phyloP scores from a whole-genome alignment of 1,140 invertebrate genomes.

The Caenorhabditis brenneri region DNA sequence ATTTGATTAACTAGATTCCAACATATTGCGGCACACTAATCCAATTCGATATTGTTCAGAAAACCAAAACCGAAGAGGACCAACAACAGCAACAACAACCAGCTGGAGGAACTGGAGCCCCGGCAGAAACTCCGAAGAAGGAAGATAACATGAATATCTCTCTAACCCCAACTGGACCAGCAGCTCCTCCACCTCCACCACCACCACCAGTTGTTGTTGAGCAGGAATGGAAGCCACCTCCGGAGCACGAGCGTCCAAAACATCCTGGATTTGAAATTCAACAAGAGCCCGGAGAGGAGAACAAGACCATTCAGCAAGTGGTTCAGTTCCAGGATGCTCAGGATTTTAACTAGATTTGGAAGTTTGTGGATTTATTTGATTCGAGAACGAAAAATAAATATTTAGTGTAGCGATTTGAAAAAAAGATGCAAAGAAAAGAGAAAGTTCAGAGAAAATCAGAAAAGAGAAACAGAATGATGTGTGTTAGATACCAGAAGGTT shows the following conservation, averaged over 20 bases:
- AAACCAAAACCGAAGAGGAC: not conserved
- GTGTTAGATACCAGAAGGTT: conserved; percentile 6
- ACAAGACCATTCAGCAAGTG: conserved; percentile 18
- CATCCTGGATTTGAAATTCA: conserved; percentile 8
- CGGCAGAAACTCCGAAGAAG: not conserved
- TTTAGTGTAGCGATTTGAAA: too few species aligned
- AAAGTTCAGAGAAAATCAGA: not conserved
- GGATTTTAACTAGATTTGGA: not conserved
- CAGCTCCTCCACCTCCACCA: not conserved
- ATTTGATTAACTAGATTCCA: too few species aligned
- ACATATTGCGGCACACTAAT: too few species aligned
- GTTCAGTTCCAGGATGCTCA: conserved; percentile 1
- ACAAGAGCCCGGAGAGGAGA: not conserved
- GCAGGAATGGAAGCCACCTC: conserved; percentile 7
- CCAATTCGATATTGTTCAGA: not conserved
- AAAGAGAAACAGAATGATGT: not conserved
- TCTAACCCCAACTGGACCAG: not conserved
- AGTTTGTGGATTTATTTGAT: not conserved
- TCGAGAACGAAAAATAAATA: not conserved
- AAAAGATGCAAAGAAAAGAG: not conserved
- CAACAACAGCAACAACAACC: too few species aligned
- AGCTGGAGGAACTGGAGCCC: too few species aligned
- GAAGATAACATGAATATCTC: not conserved
- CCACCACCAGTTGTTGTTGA: too few species aligned
- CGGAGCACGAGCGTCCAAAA: not conserved